Evolutionary conservation across 1,140 invertebrate genomes (phyloP).

Genomic region (Zaprionus taronus): DNA sequence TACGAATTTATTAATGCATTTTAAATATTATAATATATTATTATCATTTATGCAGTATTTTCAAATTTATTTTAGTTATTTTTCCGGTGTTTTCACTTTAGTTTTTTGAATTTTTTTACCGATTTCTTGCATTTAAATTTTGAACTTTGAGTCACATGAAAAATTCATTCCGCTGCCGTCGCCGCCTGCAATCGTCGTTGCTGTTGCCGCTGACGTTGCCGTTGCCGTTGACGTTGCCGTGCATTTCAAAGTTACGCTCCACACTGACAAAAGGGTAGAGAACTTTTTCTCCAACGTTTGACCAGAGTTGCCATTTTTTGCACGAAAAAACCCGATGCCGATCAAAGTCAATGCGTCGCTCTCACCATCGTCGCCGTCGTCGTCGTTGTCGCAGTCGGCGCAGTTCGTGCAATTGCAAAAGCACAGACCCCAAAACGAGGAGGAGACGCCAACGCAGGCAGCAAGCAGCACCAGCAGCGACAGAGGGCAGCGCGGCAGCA

Average conservation of each 20-base stretch:
- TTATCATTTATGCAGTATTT: background rate
- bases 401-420: conserved; percentile 47
- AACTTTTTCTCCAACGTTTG: conserved; percentile 74
- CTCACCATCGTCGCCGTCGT: conserved; percentile 12
- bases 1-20: background rate
- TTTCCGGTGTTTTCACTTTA: conserved; percentile 22
- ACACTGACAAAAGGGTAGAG: conserved; percentile 83
- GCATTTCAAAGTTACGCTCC: conserved; percentile 80
- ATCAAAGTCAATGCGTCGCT: conserved; percentile 49
- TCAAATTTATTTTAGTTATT: conserved; percentile 8
- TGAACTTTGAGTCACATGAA: conserved; percentile 30
- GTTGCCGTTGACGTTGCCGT: conserved; percentile 53
- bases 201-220: conserved; percentile 6
- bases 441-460: conserved; percentile 50
- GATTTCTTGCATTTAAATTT: conserved; percentile 15
- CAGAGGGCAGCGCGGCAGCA: conserved; percentile 17
- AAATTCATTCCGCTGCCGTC: conserved; percentile 37
- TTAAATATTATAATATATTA: background rate
- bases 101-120: conserved; percentile 8
- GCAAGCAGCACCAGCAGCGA: conserved; percentile 27
- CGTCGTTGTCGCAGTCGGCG: conserved; percentile 5
- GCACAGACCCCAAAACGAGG: conserved; percentile 44
- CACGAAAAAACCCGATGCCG: conserved; percentile 41
- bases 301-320: conserved; percentile 66
- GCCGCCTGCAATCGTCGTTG: conserved; percentile 40